A percentile compares a stretch with the other conserved stretches of the same genome.
These are phyloP conservation scores for Sebastes oblongus DNA, from an alignment of 2,797 vertebrate species.

Conservation along the genomic window DNA sequence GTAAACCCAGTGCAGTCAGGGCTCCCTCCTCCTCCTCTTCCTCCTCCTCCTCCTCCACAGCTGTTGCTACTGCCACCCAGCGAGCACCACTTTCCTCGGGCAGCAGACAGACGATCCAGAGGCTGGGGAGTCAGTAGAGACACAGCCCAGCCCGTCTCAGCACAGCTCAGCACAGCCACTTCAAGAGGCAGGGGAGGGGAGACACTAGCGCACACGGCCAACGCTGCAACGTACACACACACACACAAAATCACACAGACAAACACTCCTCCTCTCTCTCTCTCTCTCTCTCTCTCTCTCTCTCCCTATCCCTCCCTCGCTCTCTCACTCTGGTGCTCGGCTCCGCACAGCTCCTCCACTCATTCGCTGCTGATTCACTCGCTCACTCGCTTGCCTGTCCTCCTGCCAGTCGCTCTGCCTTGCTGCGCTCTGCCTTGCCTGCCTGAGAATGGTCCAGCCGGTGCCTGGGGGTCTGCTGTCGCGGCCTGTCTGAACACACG, in stretches of 20 bases:
- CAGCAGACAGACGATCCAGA: slow-evolving; percentile 76
- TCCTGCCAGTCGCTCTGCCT: slow-evolving; percentile 73
- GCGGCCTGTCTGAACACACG: slow-evolving; percentile 83
- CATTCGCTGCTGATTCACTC: slow-evolving; percentile 77
- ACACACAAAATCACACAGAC: slow-evolving; percentile 32
- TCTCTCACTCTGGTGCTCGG: slow-evolving; percentile 65
- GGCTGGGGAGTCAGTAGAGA: slow-evolving; percentile 66
- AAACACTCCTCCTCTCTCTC: slow-evolving; percentile 62
- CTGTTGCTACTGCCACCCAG: slow-evolving; percentile 79
- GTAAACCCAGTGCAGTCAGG: slow-evolving; percentile 66
- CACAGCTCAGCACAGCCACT: slow-evolving; percentile 65
- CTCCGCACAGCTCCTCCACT: slow-evolving; percentile 75
- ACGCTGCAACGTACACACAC: slow-evolving; percentile 63
- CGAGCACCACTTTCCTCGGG: slow-evolving; percentile 65
- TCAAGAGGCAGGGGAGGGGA: slow-evolving; percentile 75
- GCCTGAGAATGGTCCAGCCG: slow-evolving; percentile 85
- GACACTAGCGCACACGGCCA: slow-evolving; percentile 73
- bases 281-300: slow-evolving; percentile 6
- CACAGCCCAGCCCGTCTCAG: slow-evolving; percentile 63
- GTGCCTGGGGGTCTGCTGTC: slow-evolving; percentile 86
- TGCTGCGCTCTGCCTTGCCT: slow-evolving; percentile 72
- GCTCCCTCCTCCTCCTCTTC: slow-evolving; percentile 52
- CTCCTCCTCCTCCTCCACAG: slow-evolving; percentile 66
- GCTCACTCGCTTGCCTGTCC: slow-evolving; percentile 74
- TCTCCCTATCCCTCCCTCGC: slow-evolving; percentile 44